Percentiles rank a stretch among this genome's conserved stretches.
Evolutionary conservation across 2,797 vertebrate genomes (phyloP).

Genomic region (Sebastes jordani): DNA sequence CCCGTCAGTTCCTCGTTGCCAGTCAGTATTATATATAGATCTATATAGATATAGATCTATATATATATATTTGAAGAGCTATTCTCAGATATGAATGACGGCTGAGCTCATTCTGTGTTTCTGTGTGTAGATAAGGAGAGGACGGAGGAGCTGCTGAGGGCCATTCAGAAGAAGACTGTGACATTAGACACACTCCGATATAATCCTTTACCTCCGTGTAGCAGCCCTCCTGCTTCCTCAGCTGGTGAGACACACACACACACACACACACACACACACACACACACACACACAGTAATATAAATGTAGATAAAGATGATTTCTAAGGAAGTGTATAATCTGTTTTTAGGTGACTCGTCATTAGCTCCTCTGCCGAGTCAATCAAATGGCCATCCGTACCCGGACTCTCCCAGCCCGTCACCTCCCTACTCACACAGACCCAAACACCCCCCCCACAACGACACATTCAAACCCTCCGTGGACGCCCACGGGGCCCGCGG

Average conservation of each 20-base stretch:
- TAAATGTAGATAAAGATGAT: neutral
- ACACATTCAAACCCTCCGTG: slow-evolving; percentile 60
- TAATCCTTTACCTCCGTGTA: slow-evolving; percentile 75
- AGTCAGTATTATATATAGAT: neutral
- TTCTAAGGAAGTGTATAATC: slow-evolving; percentile 13
- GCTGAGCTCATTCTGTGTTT: slow-evolving; percentile 58
- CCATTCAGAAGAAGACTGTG: slow-evolving; percentile 89
- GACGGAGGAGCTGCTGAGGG: slow-evolving; percentile 87
- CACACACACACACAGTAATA: neutral
- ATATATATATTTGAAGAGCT: slow-evolving; percentile 7
- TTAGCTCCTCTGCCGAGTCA: slow-evolving; percentile 32
- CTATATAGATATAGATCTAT: too few species aligned
- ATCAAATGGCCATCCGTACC: slow-evolving; percentile 67
- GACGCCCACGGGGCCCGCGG: slow-evolving; percentile 42
- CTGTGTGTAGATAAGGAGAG: slow-evolving; percentile 72
- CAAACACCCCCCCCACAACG: slow-evolving; percentile 65
- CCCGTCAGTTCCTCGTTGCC: slow-evolving; percentile 8
- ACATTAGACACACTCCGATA: slow-evolving; percentile 83
- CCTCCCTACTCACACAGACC: slow-evolving; percentile 77
- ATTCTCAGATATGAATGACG: slow-evolving; percentile 32
- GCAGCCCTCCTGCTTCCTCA: slow-evolving; percentile 75
- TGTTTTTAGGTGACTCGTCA: slow-evolving; percentile 61
- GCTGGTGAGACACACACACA: slow-evolving; percentile 75
- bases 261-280: neutral
- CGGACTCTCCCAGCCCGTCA: slow-evolving; percentile 77